Evolutionary conservation across 1,140 invertebrate genomes (phyloP), one percentile per base, ranked within the genome.

Genomic region (Drosophila gunungcola): DNA sequence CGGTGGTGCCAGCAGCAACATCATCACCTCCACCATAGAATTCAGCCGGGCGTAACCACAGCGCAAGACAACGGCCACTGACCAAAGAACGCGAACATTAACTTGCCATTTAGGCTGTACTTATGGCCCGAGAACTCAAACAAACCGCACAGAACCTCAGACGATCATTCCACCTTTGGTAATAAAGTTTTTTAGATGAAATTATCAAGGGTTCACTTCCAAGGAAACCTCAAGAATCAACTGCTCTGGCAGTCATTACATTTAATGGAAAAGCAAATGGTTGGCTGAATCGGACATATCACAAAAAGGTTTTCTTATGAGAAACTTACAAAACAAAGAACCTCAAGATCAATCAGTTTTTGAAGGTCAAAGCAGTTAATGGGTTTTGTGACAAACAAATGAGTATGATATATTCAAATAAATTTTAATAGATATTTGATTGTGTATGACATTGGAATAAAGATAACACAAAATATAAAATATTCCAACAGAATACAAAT

Each of bases 31-130:
- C 45, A 76, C 46, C 73, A 51, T 3, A 21, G 45, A 48, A 67
- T 36, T 12, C 84, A 88, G 52, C 83, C 49, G 80, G 58, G 84
- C 84, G 84, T 89, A 89, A 89, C 83, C 83, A 80, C 82, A 86
- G 73, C 25, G 41, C 46, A 46, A 25, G 45, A 58, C 29, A 51
- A 53, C 45, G 43, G 46, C 32, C 38, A 13, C 34, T 70, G 60
- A 54, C 69, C 73, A 77, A 60, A 78, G 75, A 54, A 78, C 43
- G 54, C 62, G 65, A 63, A 80, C 81, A 85, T 85, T 74, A 85
- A 85, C 78, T 69, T 55, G 67, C 73, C 73, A 75, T 81, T 85
- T 86, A 78, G 69, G 63, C 54, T 29, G 27, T 58, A 65, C 55
- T 34, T 69, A 64, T 70, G 74, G 52, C 78, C 54, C 46, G 56